A percentile compares a stretch with the other conserved stretches of the same genome.
These are phyloP conservation scores for Andinoacara biseriatus DNA, from an alignment of 2,113 vertebrate genomes.

Conservation along the genomic window DNA sequence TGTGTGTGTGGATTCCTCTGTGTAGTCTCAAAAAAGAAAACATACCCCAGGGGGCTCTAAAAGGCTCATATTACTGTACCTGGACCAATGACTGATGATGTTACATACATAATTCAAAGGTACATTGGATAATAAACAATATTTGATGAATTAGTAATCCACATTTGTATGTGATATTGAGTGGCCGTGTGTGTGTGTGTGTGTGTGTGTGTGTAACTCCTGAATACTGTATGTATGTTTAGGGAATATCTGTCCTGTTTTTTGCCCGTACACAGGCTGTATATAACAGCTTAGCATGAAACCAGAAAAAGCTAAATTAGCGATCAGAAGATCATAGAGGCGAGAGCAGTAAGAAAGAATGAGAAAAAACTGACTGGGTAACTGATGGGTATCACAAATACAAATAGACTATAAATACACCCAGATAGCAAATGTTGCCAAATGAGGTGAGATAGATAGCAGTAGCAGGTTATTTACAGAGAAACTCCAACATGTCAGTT, in stretches of 20 bases:
- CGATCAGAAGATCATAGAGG: neutral
- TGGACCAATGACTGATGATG: slow-evolving; percentile 64
- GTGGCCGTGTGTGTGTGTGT: neutral
- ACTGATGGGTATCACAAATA: slow-evolving; percentile 32
- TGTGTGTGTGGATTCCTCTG: neutral
- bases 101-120: slow-evolving; percentile 69
- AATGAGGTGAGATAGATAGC: slow-evolving; percentile 66
- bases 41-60: slow-evolving; percentile 41
- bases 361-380: neutral
- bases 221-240: neutral
- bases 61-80: slow-evolving; percentile 57
- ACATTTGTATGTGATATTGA: slow-evolving; percentile 47
- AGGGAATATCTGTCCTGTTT: neutral
- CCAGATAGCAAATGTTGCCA: slow-evolving; percentile 48
- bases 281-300: neutral
- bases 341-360: neutral
- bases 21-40: slow-evolving; percentile 17
- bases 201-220: neutral
- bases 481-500: slow-evolving; percentile 67
- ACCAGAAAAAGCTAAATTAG: slow-evolving; percentile 25
- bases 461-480: slow-evolving; percentile 74
- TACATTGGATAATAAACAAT: slow-evolving; percentile 70
- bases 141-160: slow-evolving; percentile 70
- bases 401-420: slow-evolving; percentile 3
- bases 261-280: neutral